phyloP scores from a whole-genome alignment of 2,113 vertebrate genomes.

The Myrmophylax atrothorax region DNA sequence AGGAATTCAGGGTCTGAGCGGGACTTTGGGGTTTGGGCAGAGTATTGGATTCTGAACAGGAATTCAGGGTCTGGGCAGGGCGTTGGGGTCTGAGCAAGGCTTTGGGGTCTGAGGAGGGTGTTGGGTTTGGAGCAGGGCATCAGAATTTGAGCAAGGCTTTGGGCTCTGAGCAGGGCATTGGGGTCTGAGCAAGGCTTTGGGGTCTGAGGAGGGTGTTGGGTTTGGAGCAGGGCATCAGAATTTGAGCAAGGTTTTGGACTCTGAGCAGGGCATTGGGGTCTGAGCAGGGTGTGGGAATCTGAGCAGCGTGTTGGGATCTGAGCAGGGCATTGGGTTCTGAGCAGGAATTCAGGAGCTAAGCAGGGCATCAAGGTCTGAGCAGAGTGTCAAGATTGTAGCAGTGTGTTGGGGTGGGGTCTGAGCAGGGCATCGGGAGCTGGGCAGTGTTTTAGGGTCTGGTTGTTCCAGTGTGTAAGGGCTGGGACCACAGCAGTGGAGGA shows the following conservation, averaged over 20 bases:
- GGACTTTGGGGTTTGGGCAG: neutral
- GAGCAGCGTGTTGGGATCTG: neutral
- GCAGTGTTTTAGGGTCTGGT: neutral
- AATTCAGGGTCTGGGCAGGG: neutral
- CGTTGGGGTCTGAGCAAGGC: neutral
- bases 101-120: neutral
- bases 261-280: neutral
- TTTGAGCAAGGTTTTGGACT: accelerated
- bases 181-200: no score
- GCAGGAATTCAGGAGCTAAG: neutral
- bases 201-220: neutral
- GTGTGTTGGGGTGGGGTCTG: neutral
- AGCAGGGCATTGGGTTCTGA: neutral
- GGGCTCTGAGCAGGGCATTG: neutral
- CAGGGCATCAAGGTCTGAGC: accelerated
- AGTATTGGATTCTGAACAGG: neutral
- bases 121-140: accelerated
- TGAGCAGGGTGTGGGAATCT: neutral
- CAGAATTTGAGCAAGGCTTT: accelerated
- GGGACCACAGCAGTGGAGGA: neutral
- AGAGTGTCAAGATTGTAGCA: neutral
- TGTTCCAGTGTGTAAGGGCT: neutral
- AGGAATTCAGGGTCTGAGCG: neutral
- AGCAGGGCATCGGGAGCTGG: neutral
- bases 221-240: neutral